These are phyloP conservation scores for Enoplolaimus lenunculus DNA, from an alignment of 2,888 invertebrate species.

Conservation along the genomic window DNA sequence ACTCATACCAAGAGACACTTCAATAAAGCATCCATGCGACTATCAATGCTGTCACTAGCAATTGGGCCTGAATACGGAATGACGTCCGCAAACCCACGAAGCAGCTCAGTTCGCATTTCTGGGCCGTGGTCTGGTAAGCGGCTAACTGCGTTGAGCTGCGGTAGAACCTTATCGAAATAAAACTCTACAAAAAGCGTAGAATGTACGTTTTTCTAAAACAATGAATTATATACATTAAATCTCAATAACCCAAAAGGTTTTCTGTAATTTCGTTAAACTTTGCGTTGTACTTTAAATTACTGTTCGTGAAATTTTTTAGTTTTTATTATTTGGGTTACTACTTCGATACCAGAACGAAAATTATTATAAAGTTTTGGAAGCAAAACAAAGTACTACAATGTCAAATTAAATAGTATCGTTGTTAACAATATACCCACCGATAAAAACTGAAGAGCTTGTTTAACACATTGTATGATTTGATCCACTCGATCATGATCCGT, in stretches of 20 bases:
- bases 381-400: too few relatives aligned
- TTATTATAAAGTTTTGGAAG: too few relatives aligned
- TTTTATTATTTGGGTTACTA: too few relatives aligned
- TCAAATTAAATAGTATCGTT: too few relatives aligned
- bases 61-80: slow-evolving; percentile 73
- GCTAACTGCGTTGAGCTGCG: slow-evolving; percentile 45
- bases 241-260: too few relatives aligned
- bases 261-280: too few relatives aligned
- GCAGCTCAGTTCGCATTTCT: slow-evolving; percentile 45
- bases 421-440: too few relatives aligned
- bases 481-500: slow-evolving; percentile 49
- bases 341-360: too few relatives aligned
- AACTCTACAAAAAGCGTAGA: slow-evolving; percentile 50
- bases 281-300: too few relatives aligned
- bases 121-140: too few relatives aligned
- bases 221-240: slow-evolving; percentile 24
- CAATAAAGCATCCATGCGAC: background rate
- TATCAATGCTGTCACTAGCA: slow-evolving; percentile 51
- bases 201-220: slow-evolving; percentile 20
- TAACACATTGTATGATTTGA: slow-evolving; percentile 66
- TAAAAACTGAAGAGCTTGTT: slow-evolving; percentile 69
- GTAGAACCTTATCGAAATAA: slow-evolving; percentile 67
- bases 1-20: background rate
- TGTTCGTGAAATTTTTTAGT: too few relatives aligned
- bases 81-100: slow-evolving; percentile 58